Evolutionary conservation across 2,797 vertebrate genomes (phyloP).

Genomic region (Orestias chungarensis): DNA sequence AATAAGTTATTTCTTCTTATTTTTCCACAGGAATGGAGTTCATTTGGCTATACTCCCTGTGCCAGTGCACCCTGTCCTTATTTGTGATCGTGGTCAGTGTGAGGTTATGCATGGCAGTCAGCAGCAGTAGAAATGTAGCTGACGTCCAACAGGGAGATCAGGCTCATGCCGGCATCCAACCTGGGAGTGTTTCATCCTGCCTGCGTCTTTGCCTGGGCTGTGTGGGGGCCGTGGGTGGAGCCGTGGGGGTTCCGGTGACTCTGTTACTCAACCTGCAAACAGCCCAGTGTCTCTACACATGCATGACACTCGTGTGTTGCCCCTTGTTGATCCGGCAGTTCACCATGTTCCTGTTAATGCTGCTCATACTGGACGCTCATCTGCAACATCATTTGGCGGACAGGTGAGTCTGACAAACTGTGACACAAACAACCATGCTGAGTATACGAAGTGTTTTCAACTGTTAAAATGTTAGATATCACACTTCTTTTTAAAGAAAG

Average conservation of each 20-base stretch:
- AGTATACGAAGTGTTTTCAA: not conserved
- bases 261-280: conserved; percentile 80
- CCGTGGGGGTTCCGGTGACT: conserved; percentile 70
- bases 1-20: conserved; percentile 7
- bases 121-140: not conserved
- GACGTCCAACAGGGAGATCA: conserved; percentile 20
- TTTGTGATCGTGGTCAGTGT: conserved; percentile 68
- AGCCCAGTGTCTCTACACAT: conserved; percentile 81
- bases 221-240: conserved; percentile 77
- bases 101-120: conserved; percentile 67
- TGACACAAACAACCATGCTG: not conserved
- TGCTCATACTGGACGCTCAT: conserved; percentile 79
- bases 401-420: conserved; percentile 65
- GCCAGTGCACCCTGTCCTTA: conserved; percentile 70
- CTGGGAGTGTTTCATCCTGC: conserved; percentile 67
- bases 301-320: conserved; percentile 80
- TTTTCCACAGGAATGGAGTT: conserved; percentile 67
- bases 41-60: conserved; percentile 71
- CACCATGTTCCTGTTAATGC: conserved; percentile 80
- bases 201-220: conserved; percentile 79
- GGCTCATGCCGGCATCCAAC: not conserved
- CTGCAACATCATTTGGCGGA: conserved; percentile 71
- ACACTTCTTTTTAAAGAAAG: not conserved
- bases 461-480: not conserved
- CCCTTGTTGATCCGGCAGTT: conserved; percentile 83